Evolutionary conservation across 1,140 invertebrate genomes (phyloP).

Genomic region (Oncopodura yosiiana): DNA sequence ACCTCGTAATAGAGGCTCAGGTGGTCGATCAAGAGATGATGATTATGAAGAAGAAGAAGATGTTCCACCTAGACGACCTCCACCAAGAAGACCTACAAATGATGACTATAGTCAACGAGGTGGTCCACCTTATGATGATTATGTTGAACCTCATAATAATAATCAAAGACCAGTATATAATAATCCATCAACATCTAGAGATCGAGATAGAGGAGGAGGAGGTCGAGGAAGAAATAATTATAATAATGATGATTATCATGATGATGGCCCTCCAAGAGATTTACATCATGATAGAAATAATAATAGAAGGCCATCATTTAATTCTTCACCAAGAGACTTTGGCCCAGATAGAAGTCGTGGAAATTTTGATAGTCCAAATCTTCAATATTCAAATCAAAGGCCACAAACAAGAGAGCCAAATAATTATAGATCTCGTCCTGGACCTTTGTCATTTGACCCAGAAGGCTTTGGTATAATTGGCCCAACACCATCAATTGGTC

Average conservation of each 20-base stretch:
- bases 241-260: not conserved
- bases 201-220: not conserved
- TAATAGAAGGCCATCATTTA: not conserved
- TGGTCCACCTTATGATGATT: not conserved
- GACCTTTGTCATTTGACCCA: slow-evolving; percentile 15
- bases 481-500: not conserved
- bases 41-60: slow-evolving; percentile 4
- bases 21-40: not conserved
- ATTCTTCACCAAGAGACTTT: slow-evolving; percentile 12
- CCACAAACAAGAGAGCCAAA: not conserved
- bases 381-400: slow-evolving; percentile 6
- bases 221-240: not conserved
- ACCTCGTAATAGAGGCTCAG: not conserved
- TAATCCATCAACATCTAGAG: slow-evolving; percentile 7
- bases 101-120: not conserved
- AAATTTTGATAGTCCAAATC: slow-evolving; percentile 25
- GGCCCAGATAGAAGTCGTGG: slow-evolving; percentile 14
- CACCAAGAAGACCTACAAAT: slow-evolving; percentile 15
- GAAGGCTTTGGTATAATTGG: slow-evolving; percentile 10
- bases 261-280: slow-evolving; percentile 2
- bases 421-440: not conserved
- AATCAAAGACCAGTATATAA: slow-evolving; percentile 13
- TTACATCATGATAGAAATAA: not conserved
- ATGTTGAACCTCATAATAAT: slow-evolving; percentile 7
- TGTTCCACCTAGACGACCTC: not conserved